These are phyloP conservation scores for Anodontia alba DNA, from an alignment of 2,888 invertebrate species.

Conservation along the genomic window DNA sequence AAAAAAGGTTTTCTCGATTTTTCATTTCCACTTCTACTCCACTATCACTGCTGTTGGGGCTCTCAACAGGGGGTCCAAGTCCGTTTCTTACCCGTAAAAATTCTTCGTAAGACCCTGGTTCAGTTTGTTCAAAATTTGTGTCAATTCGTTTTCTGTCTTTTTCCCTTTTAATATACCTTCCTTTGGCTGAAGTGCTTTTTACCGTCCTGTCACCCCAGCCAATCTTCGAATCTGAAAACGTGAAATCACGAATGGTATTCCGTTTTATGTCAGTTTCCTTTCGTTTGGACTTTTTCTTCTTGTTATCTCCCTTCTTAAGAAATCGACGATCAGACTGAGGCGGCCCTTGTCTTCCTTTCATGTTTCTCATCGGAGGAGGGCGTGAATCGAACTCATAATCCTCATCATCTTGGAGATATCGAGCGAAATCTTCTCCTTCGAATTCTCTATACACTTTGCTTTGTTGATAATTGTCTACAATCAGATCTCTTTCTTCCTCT, in stretches of 20 bases:
- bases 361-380: neutral
- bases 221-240: conserved; percentile 68
- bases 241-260: conserved; percentile 65
- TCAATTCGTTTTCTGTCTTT: conserved; percentile 50
- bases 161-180: conserved; percentile 67
- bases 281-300: conserved; percentile 31
- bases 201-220: conserved; percentile 67
- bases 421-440: conserved; percentile 66
- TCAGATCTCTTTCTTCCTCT: conserved; percentile 46
- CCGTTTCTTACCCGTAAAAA: conserved; percentile 60
- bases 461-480: neutral
- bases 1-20: conserved; percentile 38
- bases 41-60: conserved; percentile 63
- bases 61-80: conserved; percentile 27
- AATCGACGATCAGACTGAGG: neutral
- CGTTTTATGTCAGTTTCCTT: conserved; percentile 47
- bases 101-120: conserved; percentile 64
- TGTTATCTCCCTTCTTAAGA: conserved; percentile 6
- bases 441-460: conserved; percentile 39
- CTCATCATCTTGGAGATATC: conserved; percentile 63
- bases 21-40: conserved; percentile 44
- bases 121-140: neutral
- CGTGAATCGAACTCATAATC: conserved; percentile 59
- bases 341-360: neutral
- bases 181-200: conserved; percentile 68